Evolutionary conservation across 2,113 vertebrate species (phyloP), one percentile per base, ranked within the genome.

Genomic region (Capra hircus): DNA sequence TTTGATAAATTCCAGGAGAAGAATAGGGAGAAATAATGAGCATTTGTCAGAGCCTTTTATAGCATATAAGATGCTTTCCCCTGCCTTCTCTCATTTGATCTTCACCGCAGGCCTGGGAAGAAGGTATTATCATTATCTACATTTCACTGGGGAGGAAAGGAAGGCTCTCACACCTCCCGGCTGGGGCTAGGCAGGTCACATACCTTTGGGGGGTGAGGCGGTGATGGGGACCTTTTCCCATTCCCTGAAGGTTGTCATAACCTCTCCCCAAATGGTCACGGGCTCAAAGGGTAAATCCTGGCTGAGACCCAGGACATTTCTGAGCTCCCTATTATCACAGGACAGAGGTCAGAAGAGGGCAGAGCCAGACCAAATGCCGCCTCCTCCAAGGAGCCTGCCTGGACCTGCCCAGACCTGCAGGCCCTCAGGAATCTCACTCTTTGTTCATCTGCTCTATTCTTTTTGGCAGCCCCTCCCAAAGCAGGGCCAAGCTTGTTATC

Each of bases 1-100:
- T 98, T 98, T 97, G 98, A 98, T 97, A 97, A 97, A 98, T 98
- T 98, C 96, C 91, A 94, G 85, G 96, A 97, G 97, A 98, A 98
- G 97, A 98, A 97, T 84, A 95, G 96, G 86, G 95, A 91, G 96
- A 97, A 98, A 97, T 98, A 98, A 98, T 97, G 96, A 98, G 96
- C 97, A 97, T 98, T 98, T 98, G 96, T 98, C 96, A 97, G 96
- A 92, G 94, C 67, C 97, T 98, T 98, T 98, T 94, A 96, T 97
- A 97, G 96, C 95, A 71, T 94, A 62, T 71, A 94, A 97, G 96
- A 94, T 2, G 13, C 59, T 96, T 97, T 97, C 43, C 82, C 96
- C 95, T 91, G 94, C 91, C 78, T 97, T 96, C 98, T 95, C 95
- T 95, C 97, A 93, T 98, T 96, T 97, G 97, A 98, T 98, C 97